These are phyloP conservation scores for Engraulis encrasicolus DNA, from an alignment of 2,113 vertebrate genomes.

Conservation along the genomic window DNA sequence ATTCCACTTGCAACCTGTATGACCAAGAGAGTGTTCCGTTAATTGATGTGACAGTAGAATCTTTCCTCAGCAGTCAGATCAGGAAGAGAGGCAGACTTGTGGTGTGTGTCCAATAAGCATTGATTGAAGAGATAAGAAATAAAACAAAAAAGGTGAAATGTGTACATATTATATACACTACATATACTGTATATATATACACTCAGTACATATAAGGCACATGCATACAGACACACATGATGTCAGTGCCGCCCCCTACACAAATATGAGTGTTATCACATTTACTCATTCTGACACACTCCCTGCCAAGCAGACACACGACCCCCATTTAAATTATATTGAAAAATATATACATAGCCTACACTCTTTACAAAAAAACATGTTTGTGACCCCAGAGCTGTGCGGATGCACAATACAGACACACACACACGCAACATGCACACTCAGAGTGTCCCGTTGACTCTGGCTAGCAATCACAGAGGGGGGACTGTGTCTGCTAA, in stretches of 20 bases:
- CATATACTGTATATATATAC: too few species aligned
- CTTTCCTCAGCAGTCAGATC: too few species aligned
- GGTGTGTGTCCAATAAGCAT: too few species aligned
- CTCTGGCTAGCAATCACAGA: conserved; percentile 64
- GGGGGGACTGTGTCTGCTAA: conserved; percentile 79
- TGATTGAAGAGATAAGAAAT: too few species aligned
- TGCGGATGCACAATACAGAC: not conserved
- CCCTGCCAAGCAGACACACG: not conserved
- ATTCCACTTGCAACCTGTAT: too few species aligned
- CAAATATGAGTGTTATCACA: too few species aligned
- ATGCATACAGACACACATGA: not conserved
- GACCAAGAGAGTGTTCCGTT: too few species aligned
- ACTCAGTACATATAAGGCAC: conserved; percentile 36
- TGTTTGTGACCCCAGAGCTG: not conserved
- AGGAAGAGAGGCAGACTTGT: too few species aligned
- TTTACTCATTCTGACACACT: not conserved
- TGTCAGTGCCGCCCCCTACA: too few species aligned
- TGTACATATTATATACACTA: too few species aligned
- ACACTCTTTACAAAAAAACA: not conserved
- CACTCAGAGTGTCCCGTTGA: not conserved
- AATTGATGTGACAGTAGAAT: too few species aligned
- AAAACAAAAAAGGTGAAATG: too few species aligned
- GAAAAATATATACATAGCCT: not conserved
- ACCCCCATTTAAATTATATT: not conserved
- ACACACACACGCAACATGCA: not conserved